Evolutionary conservation across 2,888 invertebrate genomes (phyloP).

Genomic region (Perithous albicinctus): DNA sequence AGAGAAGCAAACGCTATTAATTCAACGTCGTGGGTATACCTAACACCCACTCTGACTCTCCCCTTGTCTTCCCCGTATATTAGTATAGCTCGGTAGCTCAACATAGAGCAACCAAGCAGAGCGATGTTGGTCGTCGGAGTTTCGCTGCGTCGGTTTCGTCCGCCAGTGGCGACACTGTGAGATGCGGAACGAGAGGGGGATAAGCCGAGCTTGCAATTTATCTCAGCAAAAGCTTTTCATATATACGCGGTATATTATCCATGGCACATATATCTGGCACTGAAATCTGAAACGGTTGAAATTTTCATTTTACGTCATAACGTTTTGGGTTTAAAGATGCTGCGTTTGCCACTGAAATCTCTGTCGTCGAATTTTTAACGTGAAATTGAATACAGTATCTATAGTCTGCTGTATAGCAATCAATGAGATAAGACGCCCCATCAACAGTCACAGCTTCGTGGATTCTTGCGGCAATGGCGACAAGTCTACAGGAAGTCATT

Average conservation of each 20-base stretch:
- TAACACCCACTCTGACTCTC: constrained; percentile 34
- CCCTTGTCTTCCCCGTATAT: not conserved
- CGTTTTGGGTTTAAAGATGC: constrained; percentile 37
- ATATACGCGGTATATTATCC: constrained; percentile 10
- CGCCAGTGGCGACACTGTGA: not conserved
- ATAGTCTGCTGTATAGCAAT: not conserved
- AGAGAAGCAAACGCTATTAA: constrained; percentile 73
- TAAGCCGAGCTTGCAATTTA: constrained; percentile 50
- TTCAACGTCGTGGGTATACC: constrained; percentile 60
- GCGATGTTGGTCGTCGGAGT: constrained; percentile 61
- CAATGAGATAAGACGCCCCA: constrained; percentile 14
- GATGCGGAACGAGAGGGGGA: constrained; percentile 23
- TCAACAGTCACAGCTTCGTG: constrained; percentile 28
- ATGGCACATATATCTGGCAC: constrained; percentile 1
- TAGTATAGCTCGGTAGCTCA: constrained; percentile 15
- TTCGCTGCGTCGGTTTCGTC: constrained; percentile 32
- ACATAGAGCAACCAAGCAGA: constrained; percentile 35
- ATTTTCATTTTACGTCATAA: constrained; percentile 38
- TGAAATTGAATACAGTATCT: constrained; percentile 1
- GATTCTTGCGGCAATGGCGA: constrained; percentile 50
- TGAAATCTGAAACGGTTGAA: constrained; percentile 21
- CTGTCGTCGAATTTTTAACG: constrained; percentile 28
- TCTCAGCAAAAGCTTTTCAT: constrained; percentile 43
- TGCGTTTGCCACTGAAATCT: constrained; percentile 4
- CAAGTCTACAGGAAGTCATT: constrained; percentile 73